Conservation (phyloP, 2,113 vertebrate genomes). For the Lonchura striata region DNA sequence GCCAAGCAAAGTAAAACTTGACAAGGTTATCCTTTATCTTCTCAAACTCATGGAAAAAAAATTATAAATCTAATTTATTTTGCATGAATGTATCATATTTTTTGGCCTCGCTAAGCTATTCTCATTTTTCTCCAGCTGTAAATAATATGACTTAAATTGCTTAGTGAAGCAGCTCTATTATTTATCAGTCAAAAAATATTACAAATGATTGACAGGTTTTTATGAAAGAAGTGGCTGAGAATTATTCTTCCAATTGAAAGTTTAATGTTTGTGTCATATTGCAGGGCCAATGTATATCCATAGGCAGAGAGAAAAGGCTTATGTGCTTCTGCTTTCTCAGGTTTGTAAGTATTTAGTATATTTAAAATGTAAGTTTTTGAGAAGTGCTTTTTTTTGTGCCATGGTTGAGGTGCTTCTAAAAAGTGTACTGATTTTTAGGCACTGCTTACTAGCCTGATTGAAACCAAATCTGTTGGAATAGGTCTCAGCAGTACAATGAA, state of each 20-base stretch:
- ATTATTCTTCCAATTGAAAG: conserved; percentile 60
- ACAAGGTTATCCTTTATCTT: conserved; percentile 58
- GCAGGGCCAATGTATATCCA: neutral
- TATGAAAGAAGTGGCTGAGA: conserved; percentile 57
- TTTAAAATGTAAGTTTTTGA: neutral
- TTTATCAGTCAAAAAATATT: conserved; percentile 67
- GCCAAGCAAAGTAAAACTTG: neutral
- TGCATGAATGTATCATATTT: neutral
- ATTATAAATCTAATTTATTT: conserved; percentile 36
- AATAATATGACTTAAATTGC: conserved; percentile 67
- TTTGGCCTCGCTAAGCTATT: conserved; percentile 20
- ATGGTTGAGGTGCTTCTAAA: neutral
- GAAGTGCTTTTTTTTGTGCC: neutral
- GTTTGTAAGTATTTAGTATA: neutral
- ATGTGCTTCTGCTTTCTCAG: neutral
- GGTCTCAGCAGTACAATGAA: neutral
- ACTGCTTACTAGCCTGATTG: neutral
- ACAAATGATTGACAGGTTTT: conserved; percentile 57
- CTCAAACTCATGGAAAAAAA: conserved; percentile 17
- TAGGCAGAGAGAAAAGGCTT: neutral
- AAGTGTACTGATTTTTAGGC: neutral
- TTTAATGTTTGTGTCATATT: conserved; percentile 49
- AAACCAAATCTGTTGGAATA: neutral
- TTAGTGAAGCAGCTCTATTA: conserved; percentile 55
- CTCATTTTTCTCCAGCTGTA: conserved; percentile 68